Conservation (phyloP, 1,140 invertebrate species). For the Lepidurus packardi region DNA sequence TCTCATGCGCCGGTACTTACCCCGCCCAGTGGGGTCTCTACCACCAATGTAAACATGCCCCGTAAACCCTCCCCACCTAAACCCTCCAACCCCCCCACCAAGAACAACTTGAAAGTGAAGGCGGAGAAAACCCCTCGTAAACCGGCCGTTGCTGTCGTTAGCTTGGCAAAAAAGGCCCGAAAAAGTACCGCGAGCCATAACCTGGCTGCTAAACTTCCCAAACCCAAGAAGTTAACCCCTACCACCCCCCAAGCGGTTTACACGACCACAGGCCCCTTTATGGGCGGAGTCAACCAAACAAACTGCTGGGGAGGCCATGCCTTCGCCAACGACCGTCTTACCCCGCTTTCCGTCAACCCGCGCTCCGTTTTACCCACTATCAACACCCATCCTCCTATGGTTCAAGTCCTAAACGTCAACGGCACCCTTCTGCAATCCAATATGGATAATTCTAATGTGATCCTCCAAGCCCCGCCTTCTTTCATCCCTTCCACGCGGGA, state of each 20-base stretch:
- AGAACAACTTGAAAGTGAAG: background rate
- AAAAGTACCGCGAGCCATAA: background rate
- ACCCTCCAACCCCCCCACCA: background rate
- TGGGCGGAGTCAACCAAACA: background rate
- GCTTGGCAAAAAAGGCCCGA: background rate
- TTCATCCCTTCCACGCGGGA: background rate
- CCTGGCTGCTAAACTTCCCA: background rate
- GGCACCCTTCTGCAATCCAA: background rate
- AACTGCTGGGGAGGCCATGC: background rate
- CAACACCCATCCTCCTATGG: background rate
- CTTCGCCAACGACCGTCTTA: background rate
- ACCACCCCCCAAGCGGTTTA: background rate
- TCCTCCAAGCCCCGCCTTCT: constrained; percentile 5
- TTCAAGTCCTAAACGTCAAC: constrained; percentile 3
- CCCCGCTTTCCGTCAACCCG: background rate
- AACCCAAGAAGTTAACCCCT: background rate
- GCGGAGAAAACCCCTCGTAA: background rate
- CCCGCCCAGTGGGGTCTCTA: background rate
- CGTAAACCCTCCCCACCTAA: background rate
- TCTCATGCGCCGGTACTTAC: background rate
- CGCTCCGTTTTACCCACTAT: background rate
- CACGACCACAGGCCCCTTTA: background rate
- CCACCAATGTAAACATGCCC: background rate
- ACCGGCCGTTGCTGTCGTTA: background rate
- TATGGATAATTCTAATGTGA: background rate